Conservation (phyloP, 2,888 invertebrate genomes). For the Morpho helenor region DNA sequence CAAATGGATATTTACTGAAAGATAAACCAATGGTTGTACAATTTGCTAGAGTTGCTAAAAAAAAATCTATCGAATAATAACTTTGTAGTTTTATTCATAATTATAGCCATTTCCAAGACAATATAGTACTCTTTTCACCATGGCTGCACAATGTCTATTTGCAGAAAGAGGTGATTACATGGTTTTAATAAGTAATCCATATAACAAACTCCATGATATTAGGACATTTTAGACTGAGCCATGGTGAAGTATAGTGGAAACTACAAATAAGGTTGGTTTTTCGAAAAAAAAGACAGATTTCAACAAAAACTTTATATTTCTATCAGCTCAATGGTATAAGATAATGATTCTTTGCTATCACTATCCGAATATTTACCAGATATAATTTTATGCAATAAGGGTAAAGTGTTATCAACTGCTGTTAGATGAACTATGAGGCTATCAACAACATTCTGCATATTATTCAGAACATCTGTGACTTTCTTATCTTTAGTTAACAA, state of each 20-base stretch:
- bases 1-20: constrained; percentile 92
- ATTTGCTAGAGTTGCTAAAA: constrained; percentile 81
- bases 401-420: constrained; percentile 45
- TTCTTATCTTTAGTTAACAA: constrained; percentile 80
- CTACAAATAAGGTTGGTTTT: neutral
- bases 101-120: no score
- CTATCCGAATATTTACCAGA: constrained; percentile 39
- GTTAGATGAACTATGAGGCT: constrained; percentile 46
- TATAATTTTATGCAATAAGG: constrained; percentile 49
- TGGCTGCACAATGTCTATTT: no score
- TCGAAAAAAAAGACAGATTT: constrained; percentile 10
- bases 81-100: neutral
- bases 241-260: no score
- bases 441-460: constrained; percentile 40
- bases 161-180: no score
- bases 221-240: no score
- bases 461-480: constrained; percentile 67
- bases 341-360: constrained; percentile 44
- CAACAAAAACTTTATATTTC: constrained; percentile 47
- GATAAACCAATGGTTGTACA: constrained; percentile 95
- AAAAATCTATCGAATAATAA: constrained; percentile 47
- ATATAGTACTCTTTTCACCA: no score
- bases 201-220: no score
- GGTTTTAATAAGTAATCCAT: no score
- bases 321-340: constrained; percentile 65